Evolutionary conservation across 2,888 invertebrate genomes (phyloP).

Genomic region (Megalurothrips usitatus): DNA sequence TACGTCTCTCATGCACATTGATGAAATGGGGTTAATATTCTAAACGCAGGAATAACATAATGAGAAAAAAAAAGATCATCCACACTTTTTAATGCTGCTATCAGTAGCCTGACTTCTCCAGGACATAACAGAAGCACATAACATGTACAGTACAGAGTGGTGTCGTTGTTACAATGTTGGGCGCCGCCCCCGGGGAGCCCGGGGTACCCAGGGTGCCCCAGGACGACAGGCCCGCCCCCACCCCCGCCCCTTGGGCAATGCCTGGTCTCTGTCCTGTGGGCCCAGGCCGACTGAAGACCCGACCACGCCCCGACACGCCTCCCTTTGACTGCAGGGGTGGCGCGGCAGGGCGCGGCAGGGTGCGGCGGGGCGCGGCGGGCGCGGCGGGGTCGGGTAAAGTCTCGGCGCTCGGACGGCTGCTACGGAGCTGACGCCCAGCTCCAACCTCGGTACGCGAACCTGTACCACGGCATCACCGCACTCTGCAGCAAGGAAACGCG

Average conservation of each 20-base stretch:
- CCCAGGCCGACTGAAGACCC: neutral
- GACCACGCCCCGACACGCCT: neutral
- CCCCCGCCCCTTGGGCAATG: neutral
- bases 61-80: neutral
- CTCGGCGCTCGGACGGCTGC: conserved; percentile 5
- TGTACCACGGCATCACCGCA: neutral
- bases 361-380: neutral
- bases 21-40: neutral
- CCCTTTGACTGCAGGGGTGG: neutral
- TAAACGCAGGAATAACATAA: neutral
- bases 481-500: neutral
- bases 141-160: neutral
- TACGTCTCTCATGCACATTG: neutral
- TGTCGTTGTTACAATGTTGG: neutral
- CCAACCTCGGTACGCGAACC: neutral
- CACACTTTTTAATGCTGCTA: neutral
- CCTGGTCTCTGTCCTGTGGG: neutral
- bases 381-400: neutral
- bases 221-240: neutral
- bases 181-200: neutral
- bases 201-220: neutral
- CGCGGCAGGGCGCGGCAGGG: neutral
- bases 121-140: conserved; percentile 3
- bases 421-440: neutral
- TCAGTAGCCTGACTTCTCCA: neutral